phyloP scores from a whole-genome alignment of 1,140 invertebrate genomes.

The Aphidius gifuensis region DNA sequence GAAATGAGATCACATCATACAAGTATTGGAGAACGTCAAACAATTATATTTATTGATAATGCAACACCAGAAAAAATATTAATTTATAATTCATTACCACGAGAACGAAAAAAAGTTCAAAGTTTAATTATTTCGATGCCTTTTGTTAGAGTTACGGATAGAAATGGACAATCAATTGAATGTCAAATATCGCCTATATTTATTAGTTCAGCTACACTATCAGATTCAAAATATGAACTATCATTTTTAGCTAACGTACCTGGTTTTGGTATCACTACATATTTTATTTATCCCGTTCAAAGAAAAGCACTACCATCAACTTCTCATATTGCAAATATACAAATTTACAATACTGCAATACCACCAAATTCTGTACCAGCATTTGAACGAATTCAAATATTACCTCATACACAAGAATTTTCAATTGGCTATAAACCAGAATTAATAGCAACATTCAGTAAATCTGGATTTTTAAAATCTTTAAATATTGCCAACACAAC shows the following conservation, averaged over 20 bases:
- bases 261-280: conserved; percentile 61
- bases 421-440: conserved; percentile 59
- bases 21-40: conserved; percentile 53
- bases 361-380: conserved; percentile 46
- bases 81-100: conserved; percentile 71
- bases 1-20: conserved; percentile 47
- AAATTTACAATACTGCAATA: conserved; percentile 51
- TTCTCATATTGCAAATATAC: conserved; percentile 56
- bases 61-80: conserved; percentile 59
- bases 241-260: conserved; percentile 66
- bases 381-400: conserved; percentile 53
- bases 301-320: conserved; percentile 40
- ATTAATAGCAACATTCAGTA: conserved; percentile 66
- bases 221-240: conserved; percentile 60
- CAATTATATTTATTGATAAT: conserved; percentile 52
- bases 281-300: conserved; percentile 53
- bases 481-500: conserved; percentile 54
- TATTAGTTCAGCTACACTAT: conserved; percentile 55
- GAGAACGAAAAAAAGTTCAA: conserved; percentile 64
- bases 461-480: conserved; percentile 65
- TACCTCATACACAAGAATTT: conserved; percentile 57
- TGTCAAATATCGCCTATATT: conserved; percentile 72
- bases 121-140: conserved; percentile 64
- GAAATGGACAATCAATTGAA: conserved; percentile 57
- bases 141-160: conserved; percentile 63